Base-by-base conservation (phyloP, 2,113 vertebrate genomes). In the Microtus montanus region DNA sequence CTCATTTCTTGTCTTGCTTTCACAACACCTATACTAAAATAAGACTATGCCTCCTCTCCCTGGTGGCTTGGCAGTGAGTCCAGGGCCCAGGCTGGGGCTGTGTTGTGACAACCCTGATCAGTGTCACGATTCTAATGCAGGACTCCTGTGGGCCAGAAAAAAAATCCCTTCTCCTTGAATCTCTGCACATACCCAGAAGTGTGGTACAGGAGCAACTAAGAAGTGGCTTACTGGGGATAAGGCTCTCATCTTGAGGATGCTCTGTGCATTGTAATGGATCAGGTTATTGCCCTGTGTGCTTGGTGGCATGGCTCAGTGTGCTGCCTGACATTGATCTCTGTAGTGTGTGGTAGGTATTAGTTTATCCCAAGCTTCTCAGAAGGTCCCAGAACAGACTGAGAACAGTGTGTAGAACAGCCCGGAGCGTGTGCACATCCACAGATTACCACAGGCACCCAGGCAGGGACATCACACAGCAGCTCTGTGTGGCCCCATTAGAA, bases 171-270 rank as follows among this genome's bases (percentile, higher is more conserved):
- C 30, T 4, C 3, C 11, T 26, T 6, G n/a, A n/a, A 17, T 3
- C 26, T 4, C 12, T 15, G 3, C 28, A 44, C 5, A 6, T 1
- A 10, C 1, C 38, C 73, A 13, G 63, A 64, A 15, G 41, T 2
- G 28, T 28, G 20, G 79, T 0, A 6, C 8, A 2, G 9, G 9
- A 14, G 1, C 0, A 24, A 2, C 52, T 0, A 35, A 30, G 13
- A 35, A 12, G 7, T 33, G n/a, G 28, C 28, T 58, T 68, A 12
- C 14, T 35, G 10, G 52, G 41, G 82, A 5, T 41, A 41, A 71
- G 49, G 41, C 63, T 71, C 22, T 47, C 1, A 33, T 49, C 33
- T n/a, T 33, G 64, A 7, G 14, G n/a, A 7, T 2, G 2, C 38
- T 7, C 80, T 24, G 1, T 7, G 4, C 8, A 17, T 10, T 7